phyloP scores from a whole-genome alignment of 2,888 invertebrate species.

The Scaptodrosophila latifasciaeformis region DNA sequence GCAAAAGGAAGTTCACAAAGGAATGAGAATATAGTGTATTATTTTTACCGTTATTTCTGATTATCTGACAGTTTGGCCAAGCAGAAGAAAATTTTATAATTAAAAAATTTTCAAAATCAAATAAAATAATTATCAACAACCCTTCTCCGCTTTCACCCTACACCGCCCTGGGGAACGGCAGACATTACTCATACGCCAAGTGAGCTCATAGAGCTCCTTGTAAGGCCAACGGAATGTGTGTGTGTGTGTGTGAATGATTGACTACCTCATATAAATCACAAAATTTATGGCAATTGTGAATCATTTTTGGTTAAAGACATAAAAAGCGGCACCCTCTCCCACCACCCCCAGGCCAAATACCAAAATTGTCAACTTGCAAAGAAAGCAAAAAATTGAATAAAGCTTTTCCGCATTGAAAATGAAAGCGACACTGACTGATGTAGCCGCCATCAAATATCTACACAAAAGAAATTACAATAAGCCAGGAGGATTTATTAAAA shows the following conservation, averaged over 20 bases:
- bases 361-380: constrained; percentile 22
- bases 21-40: too few relatives aligned
- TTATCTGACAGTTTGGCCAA: too few relatives aligned
- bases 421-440: constrained; percentile 18
- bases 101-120: too few relatives aligned
- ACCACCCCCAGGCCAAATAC: constrained; percentile 1
- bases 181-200: constrained; percentile 33
- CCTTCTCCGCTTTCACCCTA: too few relatives aligned
- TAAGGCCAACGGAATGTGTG: too few relatives aligned
- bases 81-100: too few relatives aligned
- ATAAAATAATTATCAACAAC: too few relatives aligned
- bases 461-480: constrained; percentile 1
- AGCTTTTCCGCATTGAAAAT: constrained; percentile 19
- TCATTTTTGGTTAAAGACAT: constrained; percentile 23
- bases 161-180: too few relatives aligned
- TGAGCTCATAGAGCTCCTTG: too few relatives aligned
- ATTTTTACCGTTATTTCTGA: too few relatives aligned
- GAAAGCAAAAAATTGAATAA: constrained; percentile 19
- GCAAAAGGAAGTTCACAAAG: background rate
- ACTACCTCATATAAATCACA: constrained; percentile 26
- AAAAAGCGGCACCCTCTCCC: constrained; percentile 14
- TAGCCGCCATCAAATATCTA: background rate
- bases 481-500: constrained; percentile 38
- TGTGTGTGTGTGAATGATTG: background rate
- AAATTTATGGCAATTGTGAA: constrained; percentile 35